Conservation (phyloP, 2,113 vertebrate genomes). For the Pachyramphus minor region DNA sequence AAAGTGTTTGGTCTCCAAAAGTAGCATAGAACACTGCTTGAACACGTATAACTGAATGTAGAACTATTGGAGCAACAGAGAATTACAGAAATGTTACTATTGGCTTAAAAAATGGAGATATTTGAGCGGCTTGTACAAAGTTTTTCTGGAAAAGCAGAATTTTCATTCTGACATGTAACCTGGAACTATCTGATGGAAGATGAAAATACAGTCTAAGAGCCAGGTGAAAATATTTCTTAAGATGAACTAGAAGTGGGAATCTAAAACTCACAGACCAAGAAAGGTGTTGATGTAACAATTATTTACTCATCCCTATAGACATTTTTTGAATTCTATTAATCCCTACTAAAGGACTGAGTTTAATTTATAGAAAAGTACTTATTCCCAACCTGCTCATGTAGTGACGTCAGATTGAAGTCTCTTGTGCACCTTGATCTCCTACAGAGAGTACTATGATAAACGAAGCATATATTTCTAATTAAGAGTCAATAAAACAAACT, state of each 20-base stretch:
- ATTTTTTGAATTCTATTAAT: background rate
- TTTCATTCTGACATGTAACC: background rate
- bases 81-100: background rate
- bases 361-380: background rate
- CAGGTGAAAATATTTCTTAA: background rate
- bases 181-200: background rate
- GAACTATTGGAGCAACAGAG: background rate
- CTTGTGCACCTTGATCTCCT: background rate
- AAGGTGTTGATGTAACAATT: background rate
- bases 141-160: background rate
- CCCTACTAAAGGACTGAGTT: background rate
- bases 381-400: background rate
- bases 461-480: conserved; percentile 28
- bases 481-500: conserved; percentile 15
- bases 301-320: background rate
- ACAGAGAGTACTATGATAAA: background rate
- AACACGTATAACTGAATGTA: background rate
- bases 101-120: background rate
- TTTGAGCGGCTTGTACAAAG: background rate
- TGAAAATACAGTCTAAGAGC: background rate
- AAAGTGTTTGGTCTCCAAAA: background rate
- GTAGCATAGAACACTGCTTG: background rate
- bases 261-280: background rate
- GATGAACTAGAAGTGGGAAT: background rate
- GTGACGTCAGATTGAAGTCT: background rate